phyloP scores from a whole-genome alignment of 2,797 vertebrate genomes.

The Pangasius mekongensis region DNA sequence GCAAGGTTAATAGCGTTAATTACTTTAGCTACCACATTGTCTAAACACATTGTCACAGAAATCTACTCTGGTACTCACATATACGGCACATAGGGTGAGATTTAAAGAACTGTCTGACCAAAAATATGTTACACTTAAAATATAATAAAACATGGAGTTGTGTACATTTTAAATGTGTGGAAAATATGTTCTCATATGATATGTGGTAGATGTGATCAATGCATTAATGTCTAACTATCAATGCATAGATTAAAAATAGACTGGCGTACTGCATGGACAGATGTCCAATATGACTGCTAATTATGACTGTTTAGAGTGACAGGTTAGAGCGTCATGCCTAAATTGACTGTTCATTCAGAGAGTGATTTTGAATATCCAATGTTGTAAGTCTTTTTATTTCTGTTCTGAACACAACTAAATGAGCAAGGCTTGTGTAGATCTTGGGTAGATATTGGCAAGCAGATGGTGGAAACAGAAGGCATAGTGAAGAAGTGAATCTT shows the following conservation, averaged over 20 bases:
- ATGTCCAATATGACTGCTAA: neutral
- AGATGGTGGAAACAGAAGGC: neutral
- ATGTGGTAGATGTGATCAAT: neutral
- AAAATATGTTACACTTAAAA: too few relatives aligned
- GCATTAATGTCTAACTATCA: neutral
- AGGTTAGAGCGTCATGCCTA: neutral
- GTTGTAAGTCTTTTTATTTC: neutral
- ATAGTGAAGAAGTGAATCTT: neutral
- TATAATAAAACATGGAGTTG: neutral
- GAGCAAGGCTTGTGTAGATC: neutral
- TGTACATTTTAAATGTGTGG: neutral
- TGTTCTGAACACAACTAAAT: neutral
- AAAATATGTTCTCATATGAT: neutral
- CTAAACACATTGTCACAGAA: neutral
- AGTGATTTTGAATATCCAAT: neutral
- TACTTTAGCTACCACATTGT: constrained; percentile 4
- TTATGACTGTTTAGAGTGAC: neutral
- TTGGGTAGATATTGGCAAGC: neutral
- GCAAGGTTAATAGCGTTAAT: constrained; percentile 11
- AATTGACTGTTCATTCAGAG: neutral
- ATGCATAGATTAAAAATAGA: neutral
- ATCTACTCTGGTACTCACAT: neutral
- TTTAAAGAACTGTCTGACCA: neutral
- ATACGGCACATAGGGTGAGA: neutral
- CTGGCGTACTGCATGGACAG: neutral